phyloP scores from a whole-genome alignment of 2,797 vertebrate genomes.

The Halcyon smyrnensis region DNA sequence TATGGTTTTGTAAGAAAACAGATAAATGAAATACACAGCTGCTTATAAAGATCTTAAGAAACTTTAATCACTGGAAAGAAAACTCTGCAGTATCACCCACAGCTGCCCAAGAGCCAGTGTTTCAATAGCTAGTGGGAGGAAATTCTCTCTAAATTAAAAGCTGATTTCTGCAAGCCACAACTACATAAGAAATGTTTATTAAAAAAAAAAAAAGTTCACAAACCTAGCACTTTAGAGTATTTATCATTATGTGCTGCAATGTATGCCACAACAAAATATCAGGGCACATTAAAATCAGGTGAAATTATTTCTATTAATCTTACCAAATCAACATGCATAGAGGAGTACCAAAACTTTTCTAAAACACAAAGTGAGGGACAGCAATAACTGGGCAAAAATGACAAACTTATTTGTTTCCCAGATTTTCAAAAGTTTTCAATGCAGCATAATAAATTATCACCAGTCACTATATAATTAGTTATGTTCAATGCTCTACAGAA shows the following conservation, averaged over 20 bases:
- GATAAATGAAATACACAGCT: constrained; percentile 1
- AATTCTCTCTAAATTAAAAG: constrained; percentile 39
- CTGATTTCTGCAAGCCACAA: constrained; percentile 66
- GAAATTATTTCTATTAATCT: neutral
- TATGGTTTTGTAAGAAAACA: neutral
- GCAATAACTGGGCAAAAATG: constrained; percentile 50
- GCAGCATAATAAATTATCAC: constrained; percentile 75
- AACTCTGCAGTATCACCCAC: neutral
- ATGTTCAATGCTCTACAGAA: constrained; percentile 71
- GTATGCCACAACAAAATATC: constrained; percentile 33
- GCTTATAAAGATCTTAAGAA: neutral
- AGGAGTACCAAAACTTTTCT: constrained; percentile 30
- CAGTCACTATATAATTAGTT: constrained; percentile 58
- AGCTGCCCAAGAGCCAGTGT: neutral
- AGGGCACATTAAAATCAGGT: constrained; percentile 16
- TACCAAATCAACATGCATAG: constrained; percentile 27
- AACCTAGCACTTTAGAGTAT: constrained; percentile 40
- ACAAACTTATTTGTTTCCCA: constrained; percentile 53
- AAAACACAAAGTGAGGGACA: constrained; percentile 27
- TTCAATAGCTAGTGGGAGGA: neutral
- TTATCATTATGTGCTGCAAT: constrained; percentile 10
- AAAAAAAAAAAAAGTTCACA: neutral
- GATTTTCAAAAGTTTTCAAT: constrained; percentile 64
- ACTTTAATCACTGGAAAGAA: neutral
- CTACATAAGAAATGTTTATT: constrained; percentile 13